These are phyloP conservation scores for Dolichotis patagonum DNA, from an alignment of 2,113 vertebrate genomes.

Conservation along the genomic window DNA sequence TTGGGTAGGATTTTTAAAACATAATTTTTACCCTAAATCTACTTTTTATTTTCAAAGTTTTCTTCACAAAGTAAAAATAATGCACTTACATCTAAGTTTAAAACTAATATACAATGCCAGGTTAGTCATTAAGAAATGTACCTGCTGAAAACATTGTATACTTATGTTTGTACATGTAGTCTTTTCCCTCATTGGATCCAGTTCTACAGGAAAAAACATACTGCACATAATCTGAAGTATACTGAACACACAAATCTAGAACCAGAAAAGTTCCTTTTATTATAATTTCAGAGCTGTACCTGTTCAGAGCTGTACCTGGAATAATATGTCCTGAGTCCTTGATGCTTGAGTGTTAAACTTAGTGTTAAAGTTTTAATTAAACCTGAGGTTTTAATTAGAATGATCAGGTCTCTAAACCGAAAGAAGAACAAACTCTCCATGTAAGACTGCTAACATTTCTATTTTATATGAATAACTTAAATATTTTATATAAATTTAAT, in stretches of 20 bases:
- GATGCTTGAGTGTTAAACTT: background rate
- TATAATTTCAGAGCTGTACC: background rate
- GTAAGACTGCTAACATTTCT: background rate
- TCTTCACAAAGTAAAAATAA: conserved; percentile 17
- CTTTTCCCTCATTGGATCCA: background rate
- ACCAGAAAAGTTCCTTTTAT: background rate
- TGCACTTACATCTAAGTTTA: background rate
- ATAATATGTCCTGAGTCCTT: background rate
- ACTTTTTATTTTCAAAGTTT: conserved; percentile 36
- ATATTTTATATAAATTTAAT: conserved; percentile 20
- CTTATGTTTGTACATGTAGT: background rate
- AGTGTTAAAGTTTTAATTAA: background rate
- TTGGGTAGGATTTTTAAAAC: background rate
- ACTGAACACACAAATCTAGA: background rate
- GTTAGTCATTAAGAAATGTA: background rate
- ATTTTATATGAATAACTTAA: background rate
- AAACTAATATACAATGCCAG: background rate
- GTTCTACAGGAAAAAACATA: background rate
- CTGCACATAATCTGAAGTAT: background rate
- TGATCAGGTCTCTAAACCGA: background rate
- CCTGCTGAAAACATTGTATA: background rate
- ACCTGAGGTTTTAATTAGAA: background rate
- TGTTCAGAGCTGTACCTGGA: too few species aligned
- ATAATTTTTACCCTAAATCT: conserved; percentile 20
- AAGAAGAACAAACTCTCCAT: background rate